Evolutionary conservation across 2,113 vertebrate species (phyloP).

Genomic region (Gallinago paraguaiae): DNA sequence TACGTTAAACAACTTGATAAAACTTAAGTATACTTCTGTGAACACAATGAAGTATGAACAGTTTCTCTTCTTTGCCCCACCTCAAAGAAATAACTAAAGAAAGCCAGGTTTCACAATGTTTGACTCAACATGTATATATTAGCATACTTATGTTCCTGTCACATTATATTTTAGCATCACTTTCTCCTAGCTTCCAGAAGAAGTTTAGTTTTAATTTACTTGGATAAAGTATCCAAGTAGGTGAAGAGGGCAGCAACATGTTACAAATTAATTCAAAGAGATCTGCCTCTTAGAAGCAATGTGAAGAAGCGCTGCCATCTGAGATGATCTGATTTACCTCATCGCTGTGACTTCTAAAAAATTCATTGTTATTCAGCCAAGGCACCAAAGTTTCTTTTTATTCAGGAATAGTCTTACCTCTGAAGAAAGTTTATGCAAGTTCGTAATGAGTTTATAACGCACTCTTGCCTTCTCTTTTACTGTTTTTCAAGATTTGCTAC

Average conservation of each 20-base stretch:
- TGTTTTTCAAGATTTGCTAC: neutral
- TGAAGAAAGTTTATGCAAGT: neutral
- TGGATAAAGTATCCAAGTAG: neutral
- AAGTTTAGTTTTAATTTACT: neutral
- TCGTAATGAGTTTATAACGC: neutral
- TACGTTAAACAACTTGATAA: neutral
- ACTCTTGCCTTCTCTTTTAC: neutral
- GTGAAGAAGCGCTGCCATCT: neutral
- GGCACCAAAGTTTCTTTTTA: neutral
- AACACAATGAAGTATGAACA: rapidly evolving
- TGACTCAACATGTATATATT: neutral
- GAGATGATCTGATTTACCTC: neutral
- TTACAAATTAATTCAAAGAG: neutral
- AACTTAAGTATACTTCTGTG: neutral
- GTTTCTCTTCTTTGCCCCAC: neutral
- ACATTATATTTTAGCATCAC: neutral
- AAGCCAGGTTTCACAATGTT: neutral
- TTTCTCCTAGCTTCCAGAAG: neutral
- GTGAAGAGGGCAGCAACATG: neutral
- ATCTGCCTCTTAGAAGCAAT: neutral
- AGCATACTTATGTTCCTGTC: neutral
- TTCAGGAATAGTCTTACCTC: neutral
- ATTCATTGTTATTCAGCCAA: neutral
- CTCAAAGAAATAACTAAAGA: neutral
- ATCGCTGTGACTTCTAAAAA: neutral